These are phyloP conservation scores for Chymomyza caudatula DNA, from an alignment of 2,888 invertebrate genomes.

Conservation along the genomic window DNA sequence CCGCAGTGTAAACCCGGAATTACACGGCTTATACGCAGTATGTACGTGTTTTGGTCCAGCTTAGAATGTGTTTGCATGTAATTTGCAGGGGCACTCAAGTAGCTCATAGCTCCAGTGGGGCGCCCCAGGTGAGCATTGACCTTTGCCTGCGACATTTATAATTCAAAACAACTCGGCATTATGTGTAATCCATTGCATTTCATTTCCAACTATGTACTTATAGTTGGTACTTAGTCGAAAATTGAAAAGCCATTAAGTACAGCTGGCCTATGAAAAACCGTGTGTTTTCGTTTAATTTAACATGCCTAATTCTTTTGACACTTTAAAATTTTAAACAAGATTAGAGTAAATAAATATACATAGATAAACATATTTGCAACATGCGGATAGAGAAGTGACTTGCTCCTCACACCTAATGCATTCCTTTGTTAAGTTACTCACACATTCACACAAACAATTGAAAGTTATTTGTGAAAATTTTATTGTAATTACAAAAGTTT, in stretches of 20 bases:
- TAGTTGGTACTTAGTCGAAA: background rate
- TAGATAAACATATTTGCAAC: background rate
- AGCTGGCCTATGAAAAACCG: background rate
- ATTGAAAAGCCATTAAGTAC: background rate
- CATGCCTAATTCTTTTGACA: background rate
- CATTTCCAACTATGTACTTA: too few species aligned
- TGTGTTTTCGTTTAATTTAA: background rate
- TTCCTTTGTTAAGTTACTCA: background rate
- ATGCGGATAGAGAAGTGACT: background rate
- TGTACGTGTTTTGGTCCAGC: background rate
- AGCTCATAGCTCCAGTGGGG: background rate
- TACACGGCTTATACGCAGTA: background rate
- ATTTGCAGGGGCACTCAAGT: background rate
- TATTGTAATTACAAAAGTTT: constrained; percentile 71
- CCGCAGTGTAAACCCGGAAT: too few species aligned
- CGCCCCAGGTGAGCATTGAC: background rate
- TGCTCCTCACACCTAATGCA: background rate
- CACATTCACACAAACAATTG: constrained; percentile 49
- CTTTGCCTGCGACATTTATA: background rate
- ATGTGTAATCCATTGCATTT: background rate
- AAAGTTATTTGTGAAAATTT: constrained; percentile 71
- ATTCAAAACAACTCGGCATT: too few species aligned
- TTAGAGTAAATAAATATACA: background rate
- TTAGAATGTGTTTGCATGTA: background rate
- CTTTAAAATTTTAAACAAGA: background rate